Conservation (phyloP, 2,888 invertebrate genomes). For the Pteria penguin region DNA sequence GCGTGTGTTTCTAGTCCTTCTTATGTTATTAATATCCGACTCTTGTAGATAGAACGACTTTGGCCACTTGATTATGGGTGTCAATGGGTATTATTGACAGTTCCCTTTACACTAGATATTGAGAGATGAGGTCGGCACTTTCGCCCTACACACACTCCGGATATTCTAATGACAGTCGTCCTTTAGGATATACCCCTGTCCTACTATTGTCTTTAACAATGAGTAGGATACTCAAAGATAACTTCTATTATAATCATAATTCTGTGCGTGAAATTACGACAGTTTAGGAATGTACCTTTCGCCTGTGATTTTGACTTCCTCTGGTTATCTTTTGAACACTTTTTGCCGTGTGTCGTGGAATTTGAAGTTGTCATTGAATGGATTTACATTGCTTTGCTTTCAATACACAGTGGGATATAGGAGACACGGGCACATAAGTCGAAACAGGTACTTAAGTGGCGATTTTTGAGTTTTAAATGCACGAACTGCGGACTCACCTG, state of each 20-base stretch:
- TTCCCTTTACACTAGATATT: too few relatives aligned
- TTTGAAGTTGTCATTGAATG: constrained; percentile 19
- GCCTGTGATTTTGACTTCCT: neutral
- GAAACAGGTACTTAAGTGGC: constrained; percentile 34
- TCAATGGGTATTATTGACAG: neutral
- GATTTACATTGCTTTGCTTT: constrained; percentile 28
- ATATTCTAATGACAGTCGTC: too few relatives aligned
- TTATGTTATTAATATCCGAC: neutral
- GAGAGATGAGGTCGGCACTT: too few relatives aligned
- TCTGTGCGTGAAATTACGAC: neutral
- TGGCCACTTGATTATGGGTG: constrained; percentile 21
- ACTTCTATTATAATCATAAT: neutral
- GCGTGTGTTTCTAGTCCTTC: constrained; percentile 15
- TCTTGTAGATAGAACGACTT: constrained; percentile 19
- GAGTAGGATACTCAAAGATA: neutral
- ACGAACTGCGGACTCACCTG: constrained; percentile 42
- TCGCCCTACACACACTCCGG: too few relatives aligned
- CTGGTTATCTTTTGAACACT: neutral
- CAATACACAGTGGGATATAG: constrained; percentile 28
- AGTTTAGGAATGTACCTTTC: neutral
- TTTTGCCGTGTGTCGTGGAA: constrained; percentile 12
- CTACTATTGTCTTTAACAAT: neutral
- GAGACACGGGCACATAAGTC: constrained; percentile 15
- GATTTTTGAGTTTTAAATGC: constrained; percentile 41
- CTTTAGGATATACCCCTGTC: too few relatives aligned